Base-by-base conservation (phyloP, 2,888 invertebrate genomes). In the Lithosia quadra region DNA sequence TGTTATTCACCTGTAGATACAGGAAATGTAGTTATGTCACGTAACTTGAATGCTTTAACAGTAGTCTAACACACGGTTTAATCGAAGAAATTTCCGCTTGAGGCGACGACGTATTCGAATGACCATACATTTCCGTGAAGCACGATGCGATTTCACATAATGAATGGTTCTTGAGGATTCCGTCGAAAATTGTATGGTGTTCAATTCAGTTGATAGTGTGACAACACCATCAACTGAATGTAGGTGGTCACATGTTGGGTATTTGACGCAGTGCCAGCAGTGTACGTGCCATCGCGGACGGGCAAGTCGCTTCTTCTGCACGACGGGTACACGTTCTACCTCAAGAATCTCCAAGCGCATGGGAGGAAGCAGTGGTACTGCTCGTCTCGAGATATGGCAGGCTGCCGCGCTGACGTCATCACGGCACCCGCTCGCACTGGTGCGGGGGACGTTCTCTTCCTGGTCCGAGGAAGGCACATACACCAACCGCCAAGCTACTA, bases 321-420 rank as follows among this genome's bases (percentile, higher is more conserved):
- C 84, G 94, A 93, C 79, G 92, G 91, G 69, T 95, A 94, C 84
- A 94, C 94, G 22, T 95, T 92, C 90, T 94, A 94, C 84, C 78
- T 94, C 90, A 94, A 95, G 91, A 94, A 95, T 77, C 84, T 92
- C 67, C 94, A 94, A 80, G 93, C 94, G 55, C 93, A 94, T 73
- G 94, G 94, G 0, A 86, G 94, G 71, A 94, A 94, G 88, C 95
- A 94, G 87, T 95, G 95, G 95, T 94, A 94, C 86, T 95, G 95
- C 80, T 94, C 94, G 34, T 93, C 94, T 62, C 83, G 94, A 22
- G 94, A 94, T 80, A 95, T 94, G 94, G 94, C 94, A 8, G 94
- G 94, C 39, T 95, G 94, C 75, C 90, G 94, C 18, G 94, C 95
- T 34, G 94, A 94, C 86, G 92, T 94, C 79, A 94, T 94, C 87